Evolutionary conservation across 2,113 vertebrate species (phyloP).

Genomic region (Microcebus jonahi): DNA sequence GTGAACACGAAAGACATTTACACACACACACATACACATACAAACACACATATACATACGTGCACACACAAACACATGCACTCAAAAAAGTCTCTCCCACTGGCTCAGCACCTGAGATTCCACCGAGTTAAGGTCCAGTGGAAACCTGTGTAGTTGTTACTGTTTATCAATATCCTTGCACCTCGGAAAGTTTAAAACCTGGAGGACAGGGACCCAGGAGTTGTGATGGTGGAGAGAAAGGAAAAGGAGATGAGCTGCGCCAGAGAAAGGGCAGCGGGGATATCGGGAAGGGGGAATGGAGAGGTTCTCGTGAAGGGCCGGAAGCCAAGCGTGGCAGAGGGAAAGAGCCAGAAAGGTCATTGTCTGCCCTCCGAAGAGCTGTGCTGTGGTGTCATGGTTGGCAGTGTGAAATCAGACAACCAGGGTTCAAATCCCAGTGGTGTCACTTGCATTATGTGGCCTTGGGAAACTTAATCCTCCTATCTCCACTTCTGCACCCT

Average conservation of each 20-base stretch:
- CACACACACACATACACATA: background rate
- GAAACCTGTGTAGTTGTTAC: background rate
- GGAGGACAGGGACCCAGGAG: background rate
- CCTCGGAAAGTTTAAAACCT: background rate
- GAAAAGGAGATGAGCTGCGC: background rate
- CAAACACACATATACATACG: background rate
- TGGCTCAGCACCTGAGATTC: background rate
- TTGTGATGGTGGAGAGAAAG: background rate
- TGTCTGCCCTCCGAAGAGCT: background rate
- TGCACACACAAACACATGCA: background rate
- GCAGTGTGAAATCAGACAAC: background rate
- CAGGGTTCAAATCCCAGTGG: background rate
- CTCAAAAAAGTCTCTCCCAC: background rate
- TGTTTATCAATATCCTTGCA: background rate
- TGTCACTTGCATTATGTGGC: background rate
- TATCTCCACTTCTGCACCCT: background rate
- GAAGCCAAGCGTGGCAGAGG: background rate
- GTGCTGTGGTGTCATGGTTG: background rate
- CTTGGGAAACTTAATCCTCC: background rate
- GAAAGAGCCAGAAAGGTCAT: background rate
- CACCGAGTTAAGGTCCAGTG: background rate
- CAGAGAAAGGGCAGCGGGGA: background rate
- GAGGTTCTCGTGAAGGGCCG: background rate
- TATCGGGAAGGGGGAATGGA: rapidly evolving
- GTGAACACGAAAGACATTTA: background rate